Percentiles rank a stretch among this genome's conserved stretches.
Evolutionary conservation across 2,888 invertebrate genomes (phyloP).

Genomic region (Bursaphelenchus okinawaensis): DNA sequence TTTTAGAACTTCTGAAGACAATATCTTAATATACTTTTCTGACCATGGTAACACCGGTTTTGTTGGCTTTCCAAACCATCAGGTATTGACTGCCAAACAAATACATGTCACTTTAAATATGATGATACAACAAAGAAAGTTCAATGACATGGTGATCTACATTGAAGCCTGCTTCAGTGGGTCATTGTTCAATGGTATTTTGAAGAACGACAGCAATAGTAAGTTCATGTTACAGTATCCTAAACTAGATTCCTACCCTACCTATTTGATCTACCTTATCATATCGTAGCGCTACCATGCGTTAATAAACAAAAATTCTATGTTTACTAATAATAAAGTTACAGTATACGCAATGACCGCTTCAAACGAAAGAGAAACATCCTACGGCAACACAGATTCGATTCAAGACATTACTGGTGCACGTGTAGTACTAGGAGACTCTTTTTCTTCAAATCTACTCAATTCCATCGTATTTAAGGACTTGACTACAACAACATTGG

Average conservation of each 20-base stretch:
- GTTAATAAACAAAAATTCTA: neutral
- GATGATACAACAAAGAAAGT: constrained; percentile 59
- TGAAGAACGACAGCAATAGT: neutral
- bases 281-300: neutral
- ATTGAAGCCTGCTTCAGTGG: constrained; percentile 66
- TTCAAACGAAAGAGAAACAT: constrained; percentile 63
- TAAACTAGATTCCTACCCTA: neutral
- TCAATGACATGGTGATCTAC: constrained; percentile 63
- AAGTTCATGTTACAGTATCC: too few species aligned
- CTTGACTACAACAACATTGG: neutral
- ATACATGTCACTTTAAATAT: constrained; percentile 54
- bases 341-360: constrained; percentile 65
- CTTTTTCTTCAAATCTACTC: constrained; percentile 65
- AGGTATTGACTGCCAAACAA: neutral
- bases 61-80: neutral
- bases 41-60: constrained; percentile 62
- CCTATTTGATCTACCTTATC: neutral
- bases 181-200: constrained; percentile 62
- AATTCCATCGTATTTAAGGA: constrained; percentile 43
- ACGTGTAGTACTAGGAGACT: constrained; percentile 62
- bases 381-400: constrained; percentile 63
- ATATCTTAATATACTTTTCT: constrained; percentile 65
- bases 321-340: constrained; percentile 9
- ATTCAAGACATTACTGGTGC: constrained; percentile 13
- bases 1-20: constrained; percentile 61